These are phyloP conservation scores for Caenorhabditis virilis DNA, from an alignment of 2,888 invertebrate genomes.

Conservation along the genomic window DNA sequence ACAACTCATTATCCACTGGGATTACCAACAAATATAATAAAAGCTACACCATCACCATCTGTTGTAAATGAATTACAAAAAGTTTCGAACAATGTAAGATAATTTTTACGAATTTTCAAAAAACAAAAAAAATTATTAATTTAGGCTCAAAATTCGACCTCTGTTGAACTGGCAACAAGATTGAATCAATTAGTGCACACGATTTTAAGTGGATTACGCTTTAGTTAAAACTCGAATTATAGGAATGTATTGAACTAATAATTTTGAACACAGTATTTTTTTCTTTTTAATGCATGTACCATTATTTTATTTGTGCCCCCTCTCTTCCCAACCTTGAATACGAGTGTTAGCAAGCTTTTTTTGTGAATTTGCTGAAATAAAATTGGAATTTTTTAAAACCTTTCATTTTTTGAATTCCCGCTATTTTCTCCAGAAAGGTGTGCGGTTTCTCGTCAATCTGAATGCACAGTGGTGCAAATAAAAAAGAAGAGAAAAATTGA, in stretches of 20 bases:
- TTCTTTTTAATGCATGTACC: background rate
- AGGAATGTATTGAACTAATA: background rate
- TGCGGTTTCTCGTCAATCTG: too few relatives aligned
- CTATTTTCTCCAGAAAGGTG: too few relatives aligned
- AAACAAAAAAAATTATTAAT: background rate
- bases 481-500: too few relatives aligned
- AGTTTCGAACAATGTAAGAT: constrained; percentile 18
- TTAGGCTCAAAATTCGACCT: constrained; percentile 33
- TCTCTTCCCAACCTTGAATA: background rate
- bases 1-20: constrained; percentile 30
- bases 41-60: constrained; percentile 27
- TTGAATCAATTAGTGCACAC: constrained; percentile 32
- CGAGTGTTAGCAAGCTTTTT: background rate
- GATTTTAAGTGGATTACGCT: constrained; percentile 26
- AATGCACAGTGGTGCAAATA: too few relatives aligned
- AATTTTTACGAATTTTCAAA: background rate
- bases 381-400: too few relatives aligned
- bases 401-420: too few relatives aligned
- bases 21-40: background rate
- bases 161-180: constrained; percentile 28
- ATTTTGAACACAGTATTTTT: background rate
- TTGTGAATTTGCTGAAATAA: too few relatives aligned
- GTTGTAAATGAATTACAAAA: constrained; percentile 15
- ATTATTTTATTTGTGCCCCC: too few relatives aligned
- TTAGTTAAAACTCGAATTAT: constrained; percentile 11